Evolutionary conservation across 2,113 vertebrate species (phyloP).

Genomic region (Protobothrops flavoviridis): DNA sequence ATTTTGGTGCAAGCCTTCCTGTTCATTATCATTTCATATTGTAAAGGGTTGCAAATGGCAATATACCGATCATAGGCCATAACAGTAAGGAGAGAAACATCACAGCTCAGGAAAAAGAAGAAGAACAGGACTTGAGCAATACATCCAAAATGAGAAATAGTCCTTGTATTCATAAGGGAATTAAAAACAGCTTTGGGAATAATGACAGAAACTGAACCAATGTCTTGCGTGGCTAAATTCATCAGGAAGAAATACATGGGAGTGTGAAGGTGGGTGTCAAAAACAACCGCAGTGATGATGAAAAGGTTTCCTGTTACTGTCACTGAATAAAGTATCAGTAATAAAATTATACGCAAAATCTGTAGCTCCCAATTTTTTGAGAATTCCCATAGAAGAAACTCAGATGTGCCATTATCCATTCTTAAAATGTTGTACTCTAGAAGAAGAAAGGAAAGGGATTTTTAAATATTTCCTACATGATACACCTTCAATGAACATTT

Average conservation of each 20-base stretch:
- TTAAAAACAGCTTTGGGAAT: not conserved
- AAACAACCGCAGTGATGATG: not conserved
- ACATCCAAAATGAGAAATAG: not conserved
- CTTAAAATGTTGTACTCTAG: too few relatives aligned
- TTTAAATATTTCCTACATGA: too few relatives aligned
- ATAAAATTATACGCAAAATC: not conserved
- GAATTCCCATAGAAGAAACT: not conserved
- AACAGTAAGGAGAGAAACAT: slow-evolving; percentile 16
- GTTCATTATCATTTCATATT: slow-evolving; percentile 36
- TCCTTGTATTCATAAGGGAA: not conserved
- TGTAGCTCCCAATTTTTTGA: not conserved
- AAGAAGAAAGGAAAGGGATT: too few relatives aligned
- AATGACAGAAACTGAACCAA: not conserved
- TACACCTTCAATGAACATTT: too few relatives aligned
- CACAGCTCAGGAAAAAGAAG: not conserved
- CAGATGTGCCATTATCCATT: not conserved
- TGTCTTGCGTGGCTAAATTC: not conserved
- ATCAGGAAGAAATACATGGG: not conserved
- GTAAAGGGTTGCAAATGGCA: slow-evolving; percentile 20
- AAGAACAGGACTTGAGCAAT: not conserved
- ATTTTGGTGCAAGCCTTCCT: not conserved
- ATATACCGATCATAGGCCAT: slow-evolving; percentile 48
- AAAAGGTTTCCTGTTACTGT: not conserved
- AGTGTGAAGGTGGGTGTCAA: not conserved
- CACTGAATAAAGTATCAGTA: not conserved